Evolutionary conservation across 2,888 invertebrate species (phyloP).

Genomic region (Aphodius sticticus): DNA sequence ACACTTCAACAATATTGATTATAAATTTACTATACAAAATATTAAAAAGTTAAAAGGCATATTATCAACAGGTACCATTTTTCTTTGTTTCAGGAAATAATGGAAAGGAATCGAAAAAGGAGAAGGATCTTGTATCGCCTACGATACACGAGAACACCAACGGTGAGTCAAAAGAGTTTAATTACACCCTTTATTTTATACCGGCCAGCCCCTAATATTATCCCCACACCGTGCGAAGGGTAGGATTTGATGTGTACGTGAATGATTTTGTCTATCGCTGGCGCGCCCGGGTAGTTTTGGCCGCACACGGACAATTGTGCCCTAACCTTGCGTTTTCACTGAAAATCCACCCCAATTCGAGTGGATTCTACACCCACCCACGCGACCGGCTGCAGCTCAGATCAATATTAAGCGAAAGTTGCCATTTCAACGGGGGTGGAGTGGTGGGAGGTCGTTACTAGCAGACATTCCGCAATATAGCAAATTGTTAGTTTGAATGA

Average conservation of each 20-base stretch:
- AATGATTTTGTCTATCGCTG: constrained; percentile 12
- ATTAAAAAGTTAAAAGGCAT: too few relatives aligned
- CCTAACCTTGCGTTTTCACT: constrained; percentile 10
- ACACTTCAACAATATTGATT: too few relatives aligned
- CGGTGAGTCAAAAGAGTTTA: constrained; percentile 60
- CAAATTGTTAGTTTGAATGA: too few relatives aligned
- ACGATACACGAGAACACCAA: constrained; percentile 68
- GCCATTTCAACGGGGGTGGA: neutral
- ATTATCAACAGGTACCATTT: neutral
- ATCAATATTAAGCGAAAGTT: constrained; percentile 26
- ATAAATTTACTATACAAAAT: too few relatives aligned
- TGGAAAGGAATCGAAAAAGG: constrained; percentile 69
- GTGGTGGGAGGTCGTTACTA: neutral
- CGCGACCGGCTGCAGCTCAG: constrained; percentile 8
- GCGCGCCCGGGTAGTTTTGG: neutral
- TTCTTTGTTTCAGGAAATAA: constrained; percentile 73
- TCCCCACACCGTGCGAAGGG: neutral
- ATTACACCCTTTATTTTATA: neutral
- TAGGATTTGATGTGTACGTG: neutral
- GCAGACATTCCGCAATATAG: neutral
- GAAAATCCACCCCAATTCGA: constrained; percentile 17
- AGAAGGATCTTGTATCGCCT: constrained; percentile 75
- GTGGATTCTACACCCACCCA: constrained; percentile 5
- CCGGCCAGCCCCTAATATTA: neutral
- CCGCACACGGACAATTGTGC: neutral